Conservation (phyloP, 2,113 vertebrate species). For the Heterotis niloticus region DNA sequence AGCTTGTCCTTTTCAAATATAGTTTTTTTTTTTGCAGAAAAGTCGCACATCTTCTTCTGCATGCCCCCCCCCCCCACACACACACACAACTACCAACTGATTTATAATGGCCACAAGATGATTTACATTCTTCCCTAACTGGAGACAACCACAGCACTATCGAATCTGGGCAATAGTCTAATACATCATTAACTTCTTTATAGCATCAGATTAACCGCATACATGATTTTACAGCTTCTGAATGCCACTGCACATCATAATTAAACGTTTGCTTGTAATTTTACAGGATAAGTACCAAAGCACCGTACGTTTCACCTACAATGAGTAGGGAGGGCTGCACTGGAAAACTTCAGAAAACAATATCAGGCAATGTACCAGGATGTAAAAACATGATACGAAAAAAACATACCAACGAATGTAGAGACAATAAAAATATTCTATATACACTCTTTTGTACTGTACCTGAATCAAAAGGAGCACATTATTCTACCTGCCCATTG, state of each 20-base stretch:
- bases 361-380: neutral
- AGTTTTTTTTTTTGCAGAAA: neutral
- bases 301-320: neutral
- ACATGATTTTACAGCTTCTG: conserved; percentile 16
- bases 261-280: conserved; percentile 14
- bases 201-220: conserved; percentile 18
- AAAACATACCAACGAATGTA: neutral
- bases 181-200: conserved; percentile 26
- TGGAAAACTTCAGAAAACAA: neutral
- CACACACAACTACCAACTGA: neutral
- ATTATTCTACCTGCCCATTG: neutral
- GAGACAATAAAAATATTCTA: neutral
- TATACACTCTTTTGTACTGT: neutral
- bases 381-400: neutral
- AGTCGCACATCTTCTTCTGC: neutral
- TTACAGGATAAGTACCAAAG: neutral
- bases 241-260: neutral
- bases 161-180: conserved; percentile 5
- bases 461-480: neutral
- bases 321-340: neutral
- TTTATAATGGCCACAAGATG: neutral
- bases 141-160: conserved; percentile 9
- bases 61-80: neutral
- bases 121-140: conserved; percentile 21
- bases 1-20: neutral